Evolutionary conservation across 2,888 invertebrate species (phyloP), one percentile per base, ranked within the genome.

Genomic region (Dolichomitus sp.): DNA sequence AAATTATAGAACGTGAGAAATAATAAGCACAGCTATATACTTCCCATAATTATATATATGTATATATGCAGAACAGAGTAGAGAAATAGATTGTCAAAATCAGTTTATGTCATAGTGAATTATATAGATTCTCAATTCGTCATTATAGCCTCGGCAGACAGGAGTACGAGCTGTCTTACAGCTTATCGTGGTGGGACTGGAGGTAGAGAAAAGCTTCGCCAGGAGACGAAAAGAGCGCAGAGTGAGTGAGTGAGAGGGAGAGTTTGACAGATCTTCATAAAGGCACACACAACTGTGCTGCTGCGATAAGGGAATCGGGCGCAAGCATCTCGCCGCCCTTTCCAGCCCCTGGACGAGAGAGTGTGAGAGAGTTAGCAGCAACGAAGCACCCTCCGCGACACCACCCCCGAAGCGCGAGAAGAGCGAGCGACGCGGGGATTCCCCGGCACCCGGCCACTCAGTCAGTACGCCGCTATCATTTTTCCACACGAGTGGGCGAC

Each of bases 401-500:
- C 78, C 73, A 68, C 54, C 63, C 76, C 74, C 65, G 59, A 80
- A 59, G 59, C 69, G 76, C 74, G 48, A 12, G 59, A 37, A 37
- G 73, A 70, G 72, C 61, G 79, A 80, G 69, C 72, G 69, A 66
- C 75, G 69, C 61, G 40, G 50, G 61, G 65, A 63, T 52, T 61
- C 59, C 66, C 68, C 61, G 75, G 17, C 83, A 81, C 87, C 86
- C 88, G 88, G 87, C 89, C 89, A 90, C 91, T 91, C 91, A 91
- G 89, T 91, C 91, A 89, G 91, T 91, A 85, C 90, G 89, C 89
- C 92, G 93, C 94, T 95, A 95, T 95, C 95, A 94, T 95, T 95
- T 95, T 95, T 95, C 95, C 95, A 94, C 95, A 95, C 94, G 94
- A 94, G 92, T 94, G 94, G 91, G 92, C 93, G 93, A 91, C 93